A percentile compares a stretch with the other conserved stretches of the same genome.
phyloP scores from a whole-genome alignment of 1,140 invertebrate genomes.

The Eumaeus atala region DNA sequence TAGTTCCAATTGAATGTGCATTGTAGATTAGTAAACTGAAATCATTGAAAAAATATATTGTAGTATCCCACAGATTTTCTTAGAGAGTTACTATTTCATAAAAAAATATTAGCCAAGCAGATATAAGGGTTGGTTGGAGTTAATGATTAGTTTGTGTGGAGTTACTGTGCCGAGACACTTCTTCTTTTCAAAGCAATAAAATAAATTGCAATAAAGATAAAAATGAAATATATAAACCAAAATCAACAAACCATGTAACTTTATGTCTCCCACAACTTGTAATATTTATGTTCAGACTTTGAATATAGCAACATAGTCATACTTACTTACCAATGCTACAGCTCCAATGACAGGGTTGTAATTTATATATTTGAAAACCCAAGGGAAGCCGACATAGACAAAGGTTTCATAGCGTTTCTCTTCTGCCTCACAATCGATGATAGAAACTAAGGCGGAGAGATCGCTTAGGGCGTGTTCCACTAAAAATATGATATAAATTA shows the following conservation, averaged over 20 bases:
- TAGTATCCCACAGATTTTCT: not conserved
- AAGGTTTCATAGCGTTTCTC: slow-evolving; percentile 29
- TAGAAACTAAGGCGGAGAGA: slow-evolving; percentile 28
- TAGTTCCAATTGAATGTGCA: slow-evolving; percentile 77
- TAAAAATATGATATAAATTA: slow-evolving; percentile 13
- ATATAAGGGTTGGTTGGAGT: no score
- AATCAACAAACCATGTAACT: no score
- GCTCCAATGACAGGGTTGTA: slow-evolving; percentile 23
- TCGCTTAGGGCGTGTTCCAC: slow-evolving; percentile 44
- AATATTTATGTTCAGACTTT: no score
- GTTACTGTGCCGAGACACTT: no score
- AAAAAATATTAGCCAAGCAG: not conserved
- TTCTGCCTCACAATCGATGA: slow-evolving; percentile 31
- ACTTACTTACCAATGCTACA: slow-evolving; percentile 22
- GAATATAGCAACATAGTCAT: no score
- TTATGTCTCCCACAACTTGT: no score
- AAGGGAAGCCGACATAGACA: slow-evolving; percentile 35
- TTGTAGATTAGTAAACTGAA: slow-evolving; percentile 69
- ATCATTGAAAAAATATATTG: slow-evolving; percentile 25
- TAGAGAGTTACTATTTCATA: not conserved
- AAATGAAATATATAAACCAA: no score
- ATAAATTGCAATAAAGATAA: no score
- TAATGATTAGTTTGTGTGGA: no score
- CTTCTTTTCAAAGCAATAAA: no score
- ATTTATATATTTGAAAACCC: slow-evolving; percentile 27